Evolutionary conservation across 2,797 vertebrate genomes (phyloP), one percentile per base, ranked within the genome.

Genomic region (Simalia tracyae): DNA sequence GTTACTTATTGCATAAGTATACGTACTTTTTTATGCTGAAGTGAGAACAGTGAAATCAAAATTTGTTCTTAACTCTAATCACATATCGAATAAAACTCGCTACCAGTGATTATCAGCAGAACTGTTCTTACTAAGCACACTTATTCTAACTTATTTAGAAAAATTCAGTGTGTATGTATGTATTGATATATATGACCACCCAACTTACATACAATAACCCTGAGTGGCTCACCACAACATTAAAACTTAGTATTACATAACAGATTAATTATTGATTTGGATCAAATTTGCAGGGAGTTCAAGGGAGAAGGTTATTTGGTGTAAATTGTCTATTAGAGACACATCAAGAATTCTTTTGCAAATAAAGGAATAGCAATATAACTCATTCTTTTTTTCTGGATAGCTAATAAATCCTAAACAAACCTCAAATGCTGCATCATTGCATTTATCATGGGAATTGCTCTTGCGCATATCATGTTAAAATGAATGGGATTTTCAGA

Each of bases 391-490:
- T 72, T 84, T 15, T 90, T 5, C 9, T 3, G 2, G 26, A 81
- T 46, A 60, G 57, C n/a, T 28, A 22, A 9, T 89, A 66, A 2
- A 11, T 24, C 26, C 36, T 26, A 87, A 87, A 88, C 5, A 46
- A 46, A 7, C 4, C 8, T 28, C 81, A 85, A 8, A 72, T 50
- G 60, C 64, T 14, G 2, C 63, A 12, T 85, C 15, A 90, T 11
- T 50, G 22, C 31, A 85, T 54, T 64, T 60, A n/a, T 17, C 28
- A 60, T 36, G 46, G 28, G 2, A 84, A 91, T 76, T 61, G n/a
- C 36, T 56, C 7, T 84, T 26, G 84, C 50, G 42, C 94, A 93
- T 6, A 31, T 54, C 87, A 90, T 90, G 56, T 36, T 86, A 36
- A 92, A 86, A 6, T 91, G 5, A 88, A 84, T 63, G 19, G 22